These are phyloP conservation scores for Gallinago stenura DNA, from an alignment of 2,797 vertebrate genomes.

Conservation along the genomic window DNA sequence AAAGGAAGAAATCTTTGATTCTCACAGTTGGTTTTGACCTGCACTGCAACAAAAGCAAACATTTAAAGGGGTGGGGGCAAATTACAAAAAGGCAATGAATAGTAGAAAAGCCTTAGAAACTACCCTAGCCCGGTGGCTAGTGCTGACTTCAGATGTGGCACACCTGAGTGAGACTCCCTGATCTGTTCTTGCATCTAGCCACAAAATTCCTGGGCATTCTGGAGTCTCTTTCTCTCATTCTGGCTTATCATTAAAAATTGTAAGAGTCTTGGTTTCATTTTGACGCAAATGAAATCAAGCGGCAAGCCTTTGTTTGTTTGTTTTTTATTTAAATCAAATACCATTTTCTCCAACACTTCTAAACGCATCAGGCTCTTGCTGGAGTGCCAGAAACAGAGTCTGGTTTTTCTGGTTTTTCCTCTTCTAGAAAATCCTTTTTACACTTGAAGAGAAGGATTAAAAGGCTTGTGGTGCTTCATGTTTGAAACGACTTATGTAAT, in stretches of 20 bases:
- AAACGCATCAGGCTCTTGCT: not conserved
- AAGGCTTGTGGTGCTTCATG: no score
- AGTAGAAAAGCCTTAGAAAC: not conserved
- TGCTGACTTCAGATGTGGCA: not conserved
- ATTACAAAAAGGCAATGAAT: not conserved
- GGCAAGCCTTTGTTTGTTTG: not conserved
- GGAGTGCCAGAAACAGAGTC: not conserved
- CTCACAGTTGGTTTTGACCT: not conserved
- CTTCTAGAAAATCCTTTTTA: slow-evolving; percentile 17
- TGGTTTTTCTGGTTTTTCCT: slow-evolving; percentile 19
- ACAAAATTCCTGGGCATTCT: not conserved
- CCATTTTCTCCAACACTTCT: not conserved
- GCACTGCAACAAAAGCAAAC: not conserved
- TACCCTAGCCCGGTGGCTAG: not conserved
- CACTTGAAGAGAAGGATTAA: not conserved
- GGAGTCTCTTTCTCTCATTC: not conserved
- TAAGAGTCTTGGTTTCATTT: not conserved
- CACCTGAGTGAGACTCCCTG: not conserved
- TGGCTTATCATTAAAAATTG: not conserved
- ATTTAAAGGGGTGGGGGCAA: not conserved
- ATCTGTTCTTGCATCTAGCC: not conserved
- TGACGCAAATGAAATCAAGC: not conserved
- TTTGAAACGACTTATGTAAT: not conserved
- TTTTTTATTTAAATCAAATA: not conserved
- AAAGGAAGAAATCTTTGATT: not conserved